phyloP scores from a whole-genome alignment of 2,113 vertebrate species.

The Oncorhynchus clarkii region DNA sequence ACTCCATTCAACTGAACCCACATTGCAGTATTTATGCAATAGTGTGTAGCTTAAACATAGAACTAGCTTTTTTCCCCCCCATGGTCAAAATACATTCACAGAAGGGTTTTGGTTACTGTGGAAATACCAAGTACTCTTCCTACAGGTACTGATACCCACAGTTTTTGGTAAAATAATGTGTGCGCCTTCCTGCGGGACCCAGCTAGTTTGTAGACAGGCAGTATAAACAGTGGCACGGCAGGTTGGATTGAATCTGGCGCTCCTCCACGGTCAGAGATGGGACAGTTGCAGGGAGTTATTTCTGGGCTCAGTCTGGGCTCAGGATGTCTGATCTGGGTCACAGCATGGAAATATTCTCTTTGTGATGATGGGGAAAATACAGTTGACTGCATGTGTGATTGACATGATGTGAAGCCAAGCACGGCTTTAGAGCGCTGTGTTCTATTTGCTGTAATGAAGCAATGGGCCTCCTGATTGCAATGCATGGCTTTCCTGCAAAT shows the following conservation, averaged over 20 bases:
- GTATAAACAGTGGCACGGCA: neutral
- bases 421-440: neutral
- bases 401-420: neutral
- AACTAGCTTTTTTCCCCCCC: neutral
- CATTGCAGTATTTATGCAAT: neutral
- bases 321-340: neutral
- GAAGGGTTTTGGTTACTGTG: neutral
- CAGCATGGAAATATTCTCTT: constrained; percentile 2
- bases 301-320: neutral
- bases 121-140: neutral
- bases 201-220: neutral
- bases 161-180: neutral
- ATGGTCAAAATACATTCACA: neutral
- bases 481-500: neutral
- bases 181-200: too few relatives aligned
- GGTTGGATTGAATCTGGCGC: neutral
- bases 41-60: neutral
- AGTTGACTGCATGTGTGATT: neutral
- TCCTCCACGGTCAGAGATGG: neutral
- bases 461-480: neutral
- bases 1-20: neutral
- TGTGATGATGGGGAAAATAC: neutral
- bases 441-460: neutral
- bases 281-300: neutral
- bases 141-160: neutral